Evolutionary conservation across 2,888 invertebrate species (phyloP).

Genomic region (Pachymerium ferrugineum): DNA sequence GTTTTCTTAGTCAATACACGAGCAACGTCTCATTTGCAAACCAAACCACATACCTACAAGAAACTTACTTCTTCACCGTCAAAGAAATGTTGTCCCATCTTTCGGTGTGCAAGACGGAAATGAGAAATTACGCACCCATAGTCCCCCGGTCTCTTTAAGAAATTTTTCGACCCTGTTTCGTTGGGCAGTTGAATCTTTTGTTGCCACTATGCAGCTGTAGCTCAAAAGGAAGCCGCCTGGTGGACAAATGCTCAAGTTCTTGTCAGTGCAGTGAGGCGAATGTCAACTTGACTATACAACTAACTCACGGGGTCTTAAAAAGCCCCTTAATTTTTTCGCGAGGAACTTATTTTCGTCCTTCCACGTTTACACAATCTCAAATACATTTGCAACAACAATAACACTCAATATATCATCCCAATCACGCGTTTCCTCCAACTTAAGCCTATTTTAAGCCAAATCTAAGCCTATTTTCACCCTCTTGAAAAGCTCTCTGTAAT

Average conservation of each 20-base stretch:
- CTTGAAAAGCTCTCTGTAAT: not conserved
- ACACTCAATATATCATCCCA: not conserved
- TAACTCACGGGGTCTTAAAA: not conserved
- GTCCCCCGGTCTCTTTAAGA: not conserved
- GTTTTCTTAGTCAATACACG: too few species aligned
- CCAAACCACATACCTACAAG: not conserved
- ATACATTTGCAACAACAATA: conserved; percentile 3
- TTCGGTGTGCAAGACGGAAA: not conserved
- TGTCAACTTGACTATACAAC: conserved; percentile 25
- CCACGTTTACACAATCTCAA: not conserved
- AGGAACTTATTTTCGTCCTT: not conserved
- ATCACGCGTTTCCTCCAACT: not conserved
- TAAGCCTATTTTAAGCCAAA: conserved; percentile 30
- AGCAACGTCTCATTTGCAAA: not conserved
- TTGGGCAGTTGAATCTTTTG: conserved; percentile 1
- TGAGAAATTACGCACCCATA: conserved; percentile 1
- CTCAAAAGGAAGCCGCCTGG: conserved; percentile 29
- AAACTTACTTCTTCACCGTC: not conserved
- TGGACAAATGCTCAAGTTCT: conserved; percentile 20
- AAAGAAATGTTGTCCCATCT: not conserved
- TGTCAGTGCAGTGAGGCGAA: conserved; percentile 31
- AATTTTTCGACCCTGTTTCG: not conserved
- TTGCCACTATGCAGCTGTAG: conserved; percentile 29
- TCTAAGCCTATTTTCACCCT: conserved; percentile 30
- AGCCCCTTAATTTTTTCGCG: not conserved